Base-by-base conservation (phyloP, 2,113 vertebrate genomes). In the Scomber scombrus region DNA sequence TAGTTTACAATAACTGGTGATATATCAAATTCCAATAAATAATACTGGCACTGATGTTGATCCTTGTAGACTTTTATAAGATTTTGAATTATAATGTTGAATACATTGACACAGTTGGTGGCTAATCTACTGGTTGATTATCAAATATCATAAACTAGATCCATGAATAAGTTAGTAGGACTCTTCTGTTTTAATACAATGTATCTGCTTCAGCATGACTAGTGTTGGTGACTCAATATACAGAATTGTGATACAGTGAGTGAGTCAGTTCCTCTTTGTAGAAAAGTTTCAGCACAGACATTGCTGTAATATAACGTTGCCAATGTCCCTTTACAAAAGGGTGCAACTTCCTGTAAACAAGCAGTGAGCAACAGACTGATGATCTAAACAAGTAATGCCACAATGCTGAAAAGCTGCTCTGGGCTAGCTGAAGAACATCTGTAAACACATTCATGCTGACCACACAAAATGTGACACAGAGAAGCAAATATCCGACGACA, bases 61-160 rank as follows among this genome's bases (percentile, higher is more conserved):
- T 43, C 52, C 60, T 52, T 55, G 71, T n/a, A 65, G 60, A 83
- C 63, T 34, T 56, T 58, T 18, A 78, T 64, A 57, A 78, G 45
- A n/a, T 15, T 43, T 12, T 64, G 6, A 71, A 29, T 55, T 9
- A 54, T 47, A 6, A 49, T 50, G 34, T 34, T 54, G 12, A 65
- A 64, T 45, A 9, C 49, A 62, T 45, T n/a, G 67, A 45, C 58
- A 55, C 61, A 56, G 54, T 5, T 23, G 34, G 11, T 4, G 51
- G 31, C 13, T 3, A 19, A 16, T 57, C 15, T 46, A 2, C 9
- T 26, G 26, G 21, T 16, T 78, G n/a, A 54, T 65, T 45, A 65
- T 66, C 19, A 65, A n/a, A 60, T 16, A 58, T 60, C 16, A 72
- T 49, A 50, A 56, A 64, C 64, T 19, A n/a, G 23, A 43, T 75